Evolutionary conservation across 1,140 invertebrate genomes (phyloP), one percentile per base, ranked within the genome.

Genomic region (Atta colombica): DNA sequence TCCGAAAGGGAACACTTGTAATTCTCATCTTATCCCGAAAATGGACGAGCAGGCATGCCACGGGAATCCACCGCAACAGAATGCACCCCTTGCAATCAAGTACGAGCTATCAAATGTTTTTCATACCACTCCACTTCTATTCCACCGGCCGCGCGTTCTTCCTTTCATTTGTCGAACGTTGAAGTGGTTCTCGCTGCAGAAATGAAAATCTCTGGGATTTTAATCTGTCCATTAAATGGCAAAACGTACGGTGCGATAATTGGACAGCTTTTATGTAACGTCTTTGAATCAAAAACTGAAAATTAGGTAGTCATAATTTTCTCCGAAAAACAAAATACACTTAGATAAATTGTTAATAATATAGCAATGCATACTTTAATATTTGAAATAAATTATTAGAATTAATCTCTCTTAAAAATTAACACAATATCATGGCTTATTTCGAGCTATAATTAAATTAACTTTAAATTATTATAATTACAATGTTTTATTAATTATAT

Each of bases 21-120:
- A 94, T 93, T 93, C 93, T 91, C 89, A 89, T 92, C 93, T 93
- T 92, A 93, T 92, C 89, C 90, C 78, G 87, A 89, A 93, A 94
- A 94, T 93, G 87, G 92, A 90, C 89, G 88, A 61, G 78, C 45
- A 53, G 49, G 45, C 74, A 60, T 87, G 60, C 85, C 39, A 60
- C 45, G 87, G 71, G 75, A 87, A 84, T 77, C 60, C 31, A 39
- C 86, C 86, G 87, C 78, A 88, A 35, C 65, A 68, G 86, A 85
- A 77, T 58, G 71, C 90, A 90, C 89, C 89, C 87, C 18, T 82
- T 78, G 90, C 89, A 91, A 91, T 91, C 90, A 91, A 91, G 88
- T 85, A 91, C 71, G 61, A 91, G 90, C 86, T 89, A 91, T 93
- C 91, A 91, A 93, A 92, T 78, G 91, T 91, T 88, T 84, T 85